phyloP scores from a whole-genome alignment of 2,113 vertebrate species.

The Triplophysa dalaica region DNA sequence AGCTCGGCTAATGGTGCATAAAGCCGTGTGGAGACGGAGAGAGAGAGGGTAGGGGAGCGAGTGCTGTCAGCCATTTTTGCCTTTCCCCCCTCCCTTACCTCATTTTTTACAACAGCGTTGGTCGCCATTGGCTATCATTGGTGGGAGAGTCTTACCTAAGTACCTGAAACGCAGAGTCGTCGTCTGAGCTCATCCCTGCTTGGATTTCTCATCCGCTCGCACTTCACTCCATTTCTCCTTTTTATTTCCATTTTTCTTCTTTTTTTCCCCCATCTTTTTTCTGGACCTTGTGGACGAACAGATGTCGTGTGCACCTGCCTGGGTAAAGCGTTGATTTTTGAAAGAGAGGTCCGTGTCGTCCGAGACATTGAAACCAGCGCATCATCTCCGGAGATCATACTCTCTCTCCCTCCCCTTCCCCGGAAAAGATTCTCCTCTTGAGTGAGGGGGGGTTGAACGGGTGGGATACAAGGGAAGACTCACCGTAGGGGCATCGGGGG shows the following conservation, averaged over 20 bases:
- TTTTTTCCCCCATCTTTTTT: not conserved
- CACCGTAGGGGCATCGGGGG: constrained; percentile 57
- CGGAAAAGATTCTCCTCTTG: constrained; percentile 75
- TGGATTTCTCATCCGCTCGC: constrained; percentile 50
- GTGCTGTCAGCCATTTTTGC: constrained; percentile 96
- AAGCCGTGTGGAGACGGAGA: constrained; percentile 69
- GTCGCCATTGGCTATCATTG: constrained; percentile 32
- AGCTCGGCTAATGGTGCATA: constrained; percentile 85
- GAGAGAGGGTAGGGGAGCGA: constrained; percentile 65
- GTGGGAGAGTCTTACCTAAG: constrained; percentile 39
- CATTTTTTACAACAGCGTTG: constrained; percentile 9
- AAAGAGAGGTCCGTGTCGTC: not conserved
- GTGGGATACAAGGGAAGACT: constrained; percentile 32
- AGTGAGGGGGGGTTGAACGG: constrained; percentile 66
- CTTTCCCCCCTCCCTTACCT: constrained; percentile 32
- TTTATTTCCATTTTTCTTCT: not conserved
- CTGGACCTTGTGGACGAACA: not conserved
- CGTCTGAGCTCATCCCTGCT: constrained; percentile 56
- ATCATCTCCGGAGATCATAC: constrained; percentile 60
- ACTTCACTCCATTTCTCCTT: constrained; percentile 19
- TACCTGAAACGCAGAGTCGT: constrained; percentile 29
- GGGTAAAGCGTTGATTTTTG: not conserved
- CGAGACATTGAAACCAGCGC: constrained; percentile 72
- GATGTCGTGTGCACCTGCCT: constrained; percentile 3
- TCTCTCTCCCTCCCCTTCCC: constrained; percentile 60